A percentile compares a stretch with the other conserved stretches of the same genome.
phyloP scores from a whole-genome alignment of 2,797 vertebrate species.

The Gymnocypris eckloni region DNA sequence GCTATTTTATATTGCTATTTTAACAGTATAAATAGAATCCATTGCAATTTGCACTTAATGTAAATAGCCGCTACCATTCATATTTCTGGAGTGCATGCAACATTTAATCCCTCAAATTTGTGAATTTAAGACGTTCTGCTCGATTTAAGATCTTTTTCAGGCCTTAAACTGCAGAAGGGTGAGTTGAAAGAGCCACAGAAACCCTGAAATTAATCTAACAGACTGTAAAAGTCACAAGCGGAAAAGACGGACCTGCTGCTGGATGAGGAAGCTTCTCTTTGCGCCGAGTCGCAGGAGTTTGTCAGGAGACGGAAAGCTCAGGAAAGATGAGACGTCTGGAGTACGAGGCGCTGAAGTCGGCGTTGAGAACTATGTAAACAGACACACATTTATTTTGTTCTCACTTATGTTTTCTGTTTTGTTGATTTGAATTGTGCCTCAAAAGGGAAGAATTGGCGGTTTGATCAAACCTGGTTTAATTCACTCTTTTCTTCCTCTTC shows the following conservation, averaged over 20 bases:
- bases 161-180: not conserved
- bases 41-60: too few species aligned
- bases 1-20: too few species aligned
- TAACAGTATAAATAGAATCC: too few species aligned
- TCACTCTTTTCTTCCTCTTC: conserved; percentile 19
- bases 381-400: not conserved
- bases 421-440: not conserved
- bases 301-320: conserved; percentile 92
- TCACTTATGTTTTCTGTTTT: not conserved
- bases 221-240: not conserved
- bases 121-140: not conserved
- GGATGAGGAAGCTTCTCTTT: conserved; percentile 85
- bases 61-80: not conserved
- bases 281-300: conserved; percentile 90
- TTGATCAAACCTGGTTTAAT: conserved; percentile 46
- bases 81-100: not conserved
- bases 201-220: not conserved
- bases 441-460: not conserved
- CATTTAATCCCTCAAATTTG: not conserved
- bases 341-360: conserved; percentile 78
- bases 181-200: not conserved
- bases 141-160: not conserved
- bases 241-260: conserved; percentile 84
- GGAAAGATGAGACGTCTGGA: conserved; percentile 87
- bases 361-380: conserved; percentile 76